Conservation (phyloP, 2,113 vertebrate species). For the Ictidomys tridecemlineatus region DNA sequence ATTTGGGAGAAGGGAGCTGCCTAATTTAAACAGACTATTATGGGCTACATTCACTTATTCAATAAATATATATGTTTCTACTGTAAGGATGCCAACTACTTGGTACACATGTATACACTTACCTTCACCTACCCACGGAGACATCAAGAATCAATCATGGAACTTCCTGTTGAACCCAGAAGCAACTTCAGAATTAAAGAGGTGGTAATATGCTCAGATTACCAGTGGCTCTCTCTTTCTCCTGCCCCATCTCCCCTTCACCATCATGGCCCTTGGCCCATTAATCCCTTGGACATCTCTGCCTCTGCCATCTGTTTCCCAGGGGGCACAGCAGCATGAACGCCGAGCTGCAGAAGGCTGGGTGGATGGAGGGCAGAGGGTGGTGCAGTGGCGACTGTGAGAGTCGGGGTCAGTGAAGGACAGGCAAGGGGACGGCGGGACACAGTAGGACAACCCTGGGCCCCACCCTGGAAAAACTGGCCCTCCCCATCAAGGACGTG, state of each 20-base stretch:
- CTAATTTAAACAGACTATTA: slow-evolving; percentile 1
- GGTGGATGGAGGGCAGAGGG: background rate
- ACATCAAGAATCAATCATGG: background rate
- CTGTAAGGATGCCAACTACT: background rate
- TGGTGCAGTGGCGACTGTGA: background rate
- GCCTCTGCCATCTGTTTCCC: background rate
- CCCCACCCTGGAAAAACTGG: background rate
- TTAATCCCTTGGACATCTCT: background rate
- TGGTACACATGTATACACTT: background rate
- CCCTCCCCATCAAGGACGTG: background rate
- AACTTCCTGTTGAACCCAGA: background rate
- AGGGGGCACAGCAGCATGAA: background rate
- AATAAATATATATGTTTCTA: background rate
- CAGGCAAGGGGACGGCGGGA: background rate
- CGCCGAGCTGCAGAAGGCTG: background rate
- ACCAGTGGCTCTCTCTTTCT: background rate
- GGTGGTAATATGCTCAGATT: too few species aligned
- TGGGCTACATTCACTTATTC: background rate
- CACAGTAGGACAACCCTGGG: background rate
- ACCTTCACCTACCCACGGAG: background rate
- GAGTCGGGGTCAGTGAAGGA: background rate
- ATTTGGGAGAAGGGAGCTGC: background rate
- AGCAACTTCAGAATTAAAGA: background rate
- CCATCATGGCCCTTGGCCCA: background rate
- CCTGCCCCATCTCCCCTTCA: background rate